Evolutionary conservation across 1,140 invertebrate genomes (phyloP), one percentile per base, ranked within the genome.

Genomic region (Coenobita brevimanus): DNA sequence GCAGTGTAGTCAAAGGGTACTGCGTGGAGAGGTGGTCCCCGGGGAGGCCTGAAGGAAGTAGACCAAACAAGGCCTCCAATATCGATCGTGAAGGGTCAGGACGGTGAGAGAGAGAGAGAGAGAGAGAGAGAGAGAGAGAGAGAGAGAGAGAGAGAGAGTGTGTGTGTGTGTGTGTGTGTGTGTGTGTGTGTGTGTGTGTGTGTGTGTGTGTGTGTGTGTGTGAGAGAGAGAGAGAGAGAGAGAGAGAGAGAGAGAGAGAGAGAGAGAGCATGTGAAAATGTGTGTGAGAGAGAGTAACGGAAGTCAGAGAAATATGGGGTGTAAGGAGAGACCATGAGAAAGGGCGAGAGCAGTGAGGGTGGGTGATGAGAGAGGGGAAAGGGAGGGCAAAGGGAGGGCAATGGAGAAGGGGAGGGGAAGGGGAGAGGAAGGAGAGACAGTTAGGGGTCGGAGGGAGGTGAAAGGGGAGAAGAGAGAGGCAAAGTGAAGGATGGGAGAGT

Each of bases 201-300:
- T 43, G 27, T 76, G 73, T 76, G 38, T 57, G 76, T 21, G 10
- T 54, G 76, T 50, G 10, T 50, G 38, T 79, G 79, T 8, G 46
- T 13, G 33, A 33, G 30, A 27, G 30, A 33, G 13, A 36, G n/a
- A 36, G 78, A 38, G 78, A 46, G n/a, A 62, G 54, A 62, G 78
- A 38, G 54, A 21, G 54, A 24, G 15, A 62, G 46, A 33, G n/a
- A 50, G 76, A 57, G 6, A 33, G 76, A 79, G 41, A 57, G 78
- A 62, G 78, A 24, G 73, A 76, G 24, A 24, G 38, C 21, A 43
- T n/a, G 36, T n/a, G 73, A 46, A 43, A 41, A 54, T 30, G 24
- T 27, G 27, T 27, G 1, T 27, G 27, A 2, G 27, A n/a, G 17
- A 30, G 27, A 69, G 8, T n/a, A n/a, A n/a, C n/a, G n/a, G n/a